Evolutionary conservation across 2,797 vertebrate genomes (phyloP).

Genomic region (Hemibagrus guttatus): DNA sequence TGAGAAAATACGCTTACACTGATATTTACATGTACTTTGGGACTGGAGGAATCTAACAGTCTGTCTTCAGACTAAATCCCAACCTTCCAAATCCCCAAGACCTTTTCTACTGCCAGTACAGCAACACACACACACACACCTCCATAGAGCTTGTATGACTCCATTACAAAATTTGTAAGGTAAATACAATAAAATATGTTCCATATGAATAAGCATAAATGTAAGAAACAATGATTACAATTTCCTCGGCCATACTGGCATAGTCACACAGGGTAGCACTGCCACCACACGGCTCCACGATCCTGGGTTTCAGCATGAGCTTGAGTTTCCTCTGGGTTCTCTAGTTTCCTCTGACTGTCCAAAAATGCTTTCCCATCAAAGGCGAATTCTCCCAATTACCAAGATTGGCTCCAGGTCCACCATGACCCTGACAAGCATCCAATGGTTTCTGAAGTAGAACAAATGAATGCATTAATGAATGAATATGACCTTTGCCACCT

Average conservation of each 20-base stretch:
- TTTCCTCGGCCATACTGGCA: background rate
- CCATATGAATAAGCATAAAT: background rate
- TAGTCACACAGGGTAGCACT: background rate
- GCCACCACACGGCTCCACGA: background rate
- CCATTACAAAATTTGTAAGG: background rate
- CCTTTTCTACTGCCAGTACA: background rate
- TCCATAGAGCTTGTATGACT: background rate
- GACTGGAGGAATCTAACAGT: background rate
- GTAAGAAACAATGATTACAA: background rate
- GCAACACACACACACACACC: background rate
- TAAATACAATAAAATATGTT: background rate
- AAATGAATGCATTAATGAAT: background rate
- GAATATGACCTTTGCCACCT: background rate
- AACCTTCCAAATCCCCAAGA: background rate
- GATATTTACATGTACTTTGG: background rate
- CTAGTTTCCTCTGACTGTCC: background rate
- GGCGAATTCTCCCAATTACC: background rate
- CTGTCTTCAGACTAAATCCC: background rate
- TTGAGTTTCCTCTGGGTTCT: background rate
- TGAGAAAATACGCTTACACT: background rate
- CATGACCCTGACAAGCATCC: background rate
- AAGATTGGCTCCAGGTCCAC: background rate
- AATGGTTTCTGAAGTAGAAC: background rate
- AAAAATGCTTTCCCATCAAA: background rate
- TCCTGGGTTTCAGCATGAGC: background rate